Evolutionary conservation across 2,888 invertebrate species (phyloP).

Genomic region (Mesodorylaimus sp.): DNA sequence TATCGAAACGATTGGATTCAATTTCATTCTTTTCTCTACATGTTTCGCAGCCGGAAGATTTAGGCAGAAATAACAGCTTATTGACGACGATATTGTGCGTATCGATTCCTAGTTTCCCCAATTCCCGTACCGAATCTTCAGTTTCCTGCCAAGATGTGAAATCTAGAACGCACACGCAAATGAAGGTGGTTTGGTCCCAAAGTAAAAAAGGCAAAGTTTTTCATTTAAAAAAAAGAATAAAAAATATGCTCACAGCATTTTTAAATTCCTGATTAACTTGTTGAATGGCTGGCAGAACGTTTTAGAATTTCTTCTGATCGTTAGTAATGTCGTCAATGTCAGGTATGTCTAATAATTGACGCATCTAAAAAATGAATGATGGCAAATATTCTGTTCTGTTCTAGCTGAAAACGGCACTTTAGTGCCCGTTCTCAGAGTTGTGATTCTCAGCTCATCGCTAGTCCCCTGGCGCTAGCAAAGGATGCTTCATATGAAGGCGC

Average conservation of each 20-base stretch:
- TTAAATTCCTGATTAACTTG: conserved; percentile 94
- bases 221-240: neutral
- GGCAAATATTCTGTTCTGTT: no score
- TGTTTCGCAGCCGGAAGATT: conserved; percentile 51
- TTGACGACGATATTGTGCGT: conserved; percentile 96
- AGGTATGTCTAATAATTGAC: conserved; percentile 60
- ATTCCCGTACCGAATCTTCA: conserved; percentile 82
- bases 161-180: conserved; percentile 98
- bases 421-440: no score
- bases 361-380: conserved; percentile 53
- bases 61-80: conserved; percentile 52
- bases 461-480: no score
- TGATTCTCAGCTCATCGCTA: no score
- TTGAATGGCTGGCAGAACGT: conserved; percentile 73
- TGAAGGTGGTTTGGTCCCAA: conserved; percentile 85
- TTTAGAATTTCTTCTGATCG: conserved; percentile 62
- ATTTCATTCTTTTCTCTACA: conserved; percentile 71
- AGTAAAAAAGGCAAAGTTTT: conserved; percentile 13
- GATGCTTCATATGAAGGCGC: no score
- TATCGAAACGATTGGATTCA: conserved; percentile 89
- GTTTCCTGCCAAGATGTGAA: conserved; percentile 97
- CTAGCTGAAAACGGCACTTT: no score
- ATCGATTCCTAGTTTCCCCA: conserved; percentile 85
- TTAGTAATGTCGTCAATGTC: conserved; percentile 80
- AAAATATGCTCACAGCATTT: conserved; percentile 49